phyloP scores from a whole-genome alignment of 2,113 vertebrate species.

The Pelvicachromis taeniatus region DNA sequence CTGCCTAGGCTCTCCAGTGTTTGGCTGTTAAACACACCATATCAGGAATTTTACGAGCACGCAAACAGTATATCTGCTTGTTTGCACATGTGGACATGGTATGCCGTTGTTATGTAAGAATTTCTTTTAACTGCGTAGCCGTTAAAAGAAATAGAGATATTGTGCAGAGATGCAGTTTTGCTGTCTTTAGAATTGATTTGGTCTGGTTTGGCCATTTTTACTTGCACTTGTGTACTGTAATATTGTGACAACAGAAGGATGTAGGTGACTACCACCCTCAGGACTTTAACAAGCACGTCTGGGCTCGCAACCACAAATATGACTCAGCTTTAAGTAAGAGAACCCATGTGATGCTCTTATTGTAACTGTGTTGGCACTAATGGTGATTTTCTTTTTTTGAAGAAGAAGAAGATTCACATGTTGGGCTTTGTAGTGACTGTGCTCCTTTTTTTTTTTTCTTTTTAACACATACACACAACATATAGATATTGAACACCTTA shows the following conservation, averaged over 20 bases:
- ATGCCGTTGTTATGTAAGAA: not conserved
- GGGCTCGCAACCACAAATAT: not conserved
- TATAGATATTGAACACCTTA: not conserved
- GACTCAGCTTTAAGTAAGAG: not conserved
- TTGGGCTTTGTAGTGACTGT: not conserved
- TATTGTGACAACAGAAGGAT: conserved; percentile 20
- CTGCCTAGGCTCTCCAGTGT: not conserved
- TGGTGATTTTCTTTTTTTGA: not conserved
- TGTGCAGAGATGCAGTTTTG: not conserved
- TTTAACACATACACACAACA: not conserved
- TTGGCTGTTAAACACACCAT: not conserved
- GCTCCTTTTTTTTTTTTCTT: not conserved
- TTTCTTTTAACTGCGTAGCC: not conserved
- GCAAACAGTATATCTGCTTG: not conserved
- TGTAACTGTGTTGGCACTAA: not conserved
- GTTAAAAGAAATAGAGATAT: not conserved
- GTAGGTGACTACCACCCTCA: conserved; percentile 3
- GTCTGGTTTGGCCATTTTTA: not conserved
- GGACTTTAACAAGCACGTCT: conserved; percentile 10
- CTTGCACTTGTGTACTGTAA: not conserved
- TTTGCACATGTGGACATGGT: not conserved
- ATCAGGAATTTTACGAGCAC: not conserved
- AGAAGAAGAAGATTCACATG: not conserved
- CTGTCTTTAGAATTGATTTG: not conserved
- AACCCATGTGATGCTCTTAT: not conserved